Evolutionary conservation across 2,113 vertebrate genomes (phyloP), one percentile per base, ranked within the genome.

Genomic region (Paralichthys olivaceus): DNA sequence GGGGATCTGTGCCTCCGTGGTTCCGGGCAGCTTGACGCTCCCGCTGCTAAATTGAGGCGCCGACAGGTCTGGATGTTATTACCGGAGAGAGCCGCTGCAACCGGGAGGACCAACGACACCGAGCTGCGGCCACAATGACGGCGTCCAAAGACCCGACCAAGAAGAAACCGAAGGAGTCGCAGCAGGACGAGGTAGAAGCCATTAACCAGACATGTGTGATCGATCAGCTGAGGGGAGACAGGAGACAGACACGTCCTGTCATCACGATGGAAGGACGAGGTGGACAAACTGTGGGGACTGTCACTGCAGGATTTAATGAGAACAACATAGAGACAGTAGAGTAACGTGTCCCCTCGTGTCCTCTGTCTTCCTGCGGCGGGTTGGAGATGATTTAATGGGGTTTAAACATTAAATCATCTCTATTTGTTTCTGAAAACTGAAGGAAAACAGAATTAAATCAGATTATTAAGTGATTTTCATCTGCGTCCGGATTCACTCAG

Each of bases 71-170:
- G 81, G 72, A 73, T 69, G 84, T 84, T 75, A 69, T 81, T 77
- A 74, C 61, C 68, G 37, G 61, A 60, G 55, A 73, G 80, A 86
- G 77, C 6, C 7, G 77, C 73, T 69, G 71, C 47, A 37, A 25
- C 43, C 34, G 15, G 72, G 43, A 47, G 11, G 45, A 72, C 19
- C 4, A n/a, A n/a, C 17, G 49, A 45, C 8, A 66, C 68, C 0
- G 25, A 1, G 17, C 58, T 70, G 80, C 26, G 63, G 47, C 34
- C 5, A 65, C 61, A 0, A 92, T 92, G 90, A 92, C 90, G 1
- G 89, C 89, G 15, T 84, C 89, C 25, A 91, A 85, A 75, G 89
- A 91, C 0, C 72, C 87, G 19, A 83, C 59, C 2, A 90, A 88
- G 80, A 90, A 89, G 80, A 90, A 87, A 0, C 73, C 76, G 1